phyloP scores from a whole-genome alignment of 2,888 invertebrate genomes.

The Nebria salina region DNA sequence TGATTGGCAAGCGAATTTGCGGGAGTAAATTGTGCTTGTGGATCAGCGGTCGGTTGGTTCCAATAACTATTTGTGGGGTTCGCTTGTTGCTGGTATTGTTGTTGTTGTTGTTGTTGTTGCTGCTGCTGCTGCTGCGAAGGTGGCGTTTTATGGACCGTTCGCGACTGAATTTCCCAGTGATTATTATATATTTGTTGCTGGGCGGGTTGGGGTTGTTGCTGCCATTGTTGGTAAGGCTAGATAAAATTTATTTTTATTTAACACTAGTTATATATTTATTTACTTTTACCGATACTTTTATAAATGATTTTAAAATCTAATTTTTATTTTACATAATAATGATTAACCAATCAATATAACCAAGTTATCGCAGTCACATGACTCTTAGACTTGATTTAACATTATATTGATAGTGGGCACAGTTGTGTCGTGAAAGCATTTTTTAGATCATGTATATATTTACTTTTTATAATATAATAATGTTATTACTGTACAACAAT shows the following conservation, averaged over 20 bases:
- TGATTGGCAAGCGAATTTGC: slow-evolving; percentile 51
- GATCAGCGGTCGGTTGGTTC: slow-evolving; percentile 51
- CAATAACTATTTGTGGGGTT: slow-evolving; percentile 53
- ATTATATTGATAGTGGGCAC: too few relatives aligned
- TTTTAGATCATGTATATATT: too few relatives aligned
- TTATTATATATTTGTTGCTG: slow-evolving; percentile 51
- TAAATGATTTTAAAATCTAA: too few relatives aligned
- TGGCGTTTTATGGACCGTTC: slow-evolving; percentile 50
- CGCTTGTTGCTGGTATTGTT: slow-evolving; percentile 53
- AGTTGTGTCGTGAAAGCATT: too few relatives aligned
- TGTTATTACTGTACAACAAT: too few relatives aligned
- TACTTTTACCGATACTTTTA: not conserved
- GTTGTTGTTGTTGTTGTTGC: slow-evolving; percentile 51
- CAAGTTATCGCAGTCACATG: too few relatives aligned
- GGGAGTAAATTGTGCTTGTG: slow-evolving; percentile 50
- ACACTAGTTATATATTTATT: not conserved
- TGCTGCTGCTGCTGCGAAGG: slow-evolving; percentile 53
- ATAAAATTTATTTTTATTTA: slow-evolving; percentile 1
- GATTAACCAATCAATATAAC: too few relatives aligned
- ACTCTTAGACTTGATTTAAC: too few relatives aligned
- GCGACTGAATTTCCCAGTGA: slow-evolving; percentile 62
- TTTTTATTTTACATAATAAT: too few relatives aligned
- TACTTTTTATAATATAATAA: too few relatives aligned
- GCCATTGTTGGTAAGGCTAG: slow-evolving; percentile 62
- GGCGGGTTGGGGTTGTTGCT: slow-evolving; percentile 58